Base-by-base conservation (phyloP, 2,113 vertebrate genomes). In the Oreochromis spilurus region DNA sequence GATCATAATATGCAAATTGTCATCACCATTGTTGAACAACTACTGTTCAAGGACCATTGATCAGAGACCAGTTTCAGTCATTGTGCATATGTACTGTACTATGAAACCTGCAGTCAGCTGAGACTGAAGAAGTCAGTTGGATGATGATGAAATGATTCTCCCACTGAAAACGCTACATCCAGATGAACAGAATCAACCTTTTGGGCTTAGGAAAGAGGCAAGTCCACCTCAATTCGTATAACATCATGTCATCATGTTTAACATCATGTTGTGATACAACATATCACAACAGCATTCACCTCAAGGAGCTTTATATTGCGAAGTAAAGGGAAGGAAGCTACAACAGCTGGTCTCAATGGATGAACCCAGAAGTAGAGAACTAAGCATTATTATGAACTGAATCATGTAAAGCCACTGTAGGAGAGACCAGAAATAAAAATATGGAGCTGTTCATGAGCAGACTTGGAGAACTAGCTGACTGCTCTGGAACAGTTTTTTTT, bases 161-260 rank as follows among this genome's bases (percentile, higher is more conserved):
- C 53, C 0, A 7, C 10, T 34, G 34, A 24, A 54, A 54, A 24
- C 5, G 0, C 50, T 10, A n/a, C 19, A 1, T 17, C 14, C 26
- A 60, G 26, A 60, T 60, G 57, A 31, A 60, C 26, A 31, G 26
- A 9, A 60, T 60, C 26, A 60, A 31, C 14, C 26, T 19, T 52
- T 19, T 19, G 2, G 48, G 17, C 48, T 60, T 31, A 6, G 57
- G 26, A 60, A 31, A 31, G 26, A 60, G 1, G 57, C 57, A 17
- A 6, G 57, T 17, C 57, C 57, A 17, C 26, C 14, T 58, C 26
- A 58, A 17, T 58, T 2, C 0, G 3, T 60, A 31, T 31, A 17
- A 31, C 26, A 17, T 60, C 21, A 24, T 24, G 21, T 24, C 21
- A 24, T 24, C 21, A 24, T 24, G 21, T 24, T 24, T 24, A 24